Evolutionary conservation across 2,113 vertebrate species (phyloP), one percentile per base, ranked within the genome.

Genomic region (Bambusicola thoracicus): DNA sequence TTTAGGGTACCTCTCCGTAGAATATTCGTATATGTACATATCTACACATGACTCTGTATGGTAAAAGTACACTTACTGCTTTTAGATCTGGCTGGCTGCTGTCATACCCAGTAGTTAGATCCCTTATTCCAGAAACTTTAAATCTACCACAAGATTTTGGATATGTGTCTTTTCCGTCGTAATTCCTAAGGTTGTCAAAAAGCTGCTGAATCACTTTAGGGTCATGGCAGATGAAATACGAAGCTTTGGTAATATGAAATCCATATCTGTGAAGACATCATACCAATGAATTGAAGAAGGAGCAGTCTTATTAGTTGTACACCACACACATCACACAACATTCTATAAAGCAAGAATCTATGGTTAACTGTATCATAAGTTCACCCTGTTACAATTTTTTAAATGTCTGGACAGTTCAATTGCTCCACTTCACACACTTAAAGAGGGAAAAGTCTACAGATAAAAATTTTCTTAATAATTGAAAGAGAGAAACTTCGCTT

Each of bases 181-280:
- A 98, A 97, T 98, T 99, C 78, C 99, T 97, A 70, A 99, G 98
- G 63, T 98, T 98, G 73, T 98, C 98, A 88, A 99, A 99, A 93
- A 99, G 94, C 59, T 96, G 94, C 51, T 94, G 96, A 92, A 99
- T 99, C 75, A 98, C 98, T 59, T 96, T 95, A 97, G 98, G 98
- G 92, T 99, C 98, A 5, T 99, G 98, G 95, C 99, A 99, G 96
- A 99, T 99, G 91, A 99, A 99, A 97, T 99, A 99, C 0, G 99
- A 99, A 96, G 99, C 98, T 95, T 98, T 99, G 81, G 98, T 98
- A 94, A 99, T 97, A 97, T 99, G 99, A 95, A 99, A 99, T 68
- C 99, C 99, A 1, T 99, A 99, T 92, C 99, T 99, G 96, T 86
- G 51, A 87, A 94, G 69, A 92, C 8, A 91, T 72, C 89, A 7